These are phyloP conservation scores for Polypedilum vanderplanki DNA, from an alignment of 1,140 invertebrate species.

Conservation along the genomic window DNA sequence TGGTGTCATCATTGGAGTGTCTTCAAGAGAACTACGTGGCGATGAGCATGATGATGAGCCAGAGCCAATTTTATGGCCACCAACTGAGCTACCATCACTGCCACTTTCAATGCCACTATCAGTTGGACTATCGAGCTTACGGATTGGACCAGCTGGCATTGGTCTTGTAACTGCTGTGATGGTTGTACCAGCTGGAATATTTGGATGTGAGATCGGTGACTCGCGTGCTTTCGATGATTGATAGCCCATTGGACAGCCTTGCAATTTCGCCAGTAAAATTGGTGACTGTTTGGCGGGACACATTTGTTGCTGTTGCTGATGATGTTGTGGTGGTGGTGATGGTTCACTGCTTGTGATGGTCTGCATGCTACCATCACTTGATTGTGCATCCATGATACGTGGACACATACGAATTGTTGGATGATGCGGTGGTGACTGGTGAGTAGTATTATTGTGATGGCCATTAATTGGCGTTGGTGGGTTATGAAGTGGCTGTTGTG, in stretches of 20 bases:
- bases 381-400: slow-evolving; percentile 67
- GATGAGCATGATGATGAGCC: slow-evolving; percentile 78
- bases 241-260: slow-evolving; percentile 25
- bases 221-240: slow-evolving; percentile 61
- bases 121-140: slow-evolving; percentile 80
- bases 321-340: slow-evolving; percentile 47
- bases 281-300: slow-evolving; percentile 50
- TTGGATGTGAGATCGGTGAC: slow-evolving; percentile 51
- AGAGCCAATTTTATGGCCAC: slow-evolving; percentile 56
- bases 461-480: slow-evolving; percentile 48
- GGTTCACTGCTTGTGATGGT: slow-evolving; percentile 16
- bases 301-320: slow-evolving; percentile 46
- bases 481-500: not conserved
- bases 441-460: slow-evolving; percentile 64
- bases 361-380: slow-evolving; percentile 33
- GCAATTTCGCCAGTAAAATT: slow-evolving; percentile 50
- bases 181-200: slow-evolving; percentile 47
- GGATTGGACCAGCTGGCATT: slow-evolving; percentile 48
- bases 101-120: slow-evolving; percentile 89
- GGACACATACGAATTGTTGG: slow-evolving; percentile 68
- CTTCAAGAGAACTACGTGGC: slow-evolving; percentile 75
- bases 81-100: slow-evolving; percentile 73
- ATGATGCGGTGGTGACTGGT: slow-evolving; percentile 64
- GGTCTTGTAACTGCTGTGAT: slow-evolving; percentile 41
- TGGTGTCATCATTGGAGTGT: slow-evolving; percentile 45